Evolutionary conservation across 2,888 invertebrate genomes (phyloP), one percentile per base, ranked within the genome.

Genomic region (Stegophylla sp.): DNA sequence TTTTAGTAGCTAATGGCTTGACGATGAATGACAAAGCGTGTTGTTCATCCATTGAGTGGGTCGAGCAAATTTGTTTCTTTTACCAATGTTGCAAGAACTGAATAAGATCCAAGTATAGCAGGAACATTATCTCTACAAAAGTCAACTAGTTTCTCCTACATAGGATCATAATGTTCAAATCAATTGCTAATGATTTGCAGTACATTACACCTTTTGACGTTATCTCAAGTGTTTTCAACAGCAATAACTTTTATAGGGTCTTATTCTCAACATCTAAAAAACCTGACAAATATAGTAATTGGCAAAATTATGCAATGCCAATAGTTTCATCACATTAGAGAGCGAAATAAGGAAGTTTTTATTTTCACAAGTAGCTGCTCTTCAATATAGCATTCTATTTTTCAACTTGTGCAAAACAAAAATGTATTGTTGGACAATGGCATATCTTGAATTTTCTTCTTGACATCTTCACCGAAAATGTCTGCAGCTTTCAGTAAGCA

Each of bases 81-180:
- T 26, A 83, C 63, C 13, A 82, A 81, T 76, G 81, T 61, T 67
- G 76, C 82, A 41, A 83, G 64, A 71, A 75, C 75, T 64, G 81
- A 76, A 73, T 67, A 73, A 48, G 79, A 76, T 66, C 81, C 83
- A 20, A 83, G 76, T 81, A 82, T 82, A 73, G 81, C 81, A 61
- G 72, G 75, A 53, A 75, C 75, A 66, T 72, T 72, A 71, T 83
- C 81, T 15, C 82, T 82, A 82, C 73, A 83, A 77, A 75, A 76
- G 26, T 64, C 82, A 20, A 63, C 77, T 41, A 82, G 28, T 59
- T 74, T 81, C 28, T 82, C 51, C 79, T 74, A 82, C 63, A 28
- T 45, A 20, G 59, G 43, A 69, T 72, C 59, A 72, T 82, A 74
- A 20, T 73, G n/a, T 61, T 82, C 48, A 67, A 82, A 82, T 61